phyloP scores from a whole-genome alignment of 2,113 vertebrate species.

The Psephotus haematonotus region DNA sequence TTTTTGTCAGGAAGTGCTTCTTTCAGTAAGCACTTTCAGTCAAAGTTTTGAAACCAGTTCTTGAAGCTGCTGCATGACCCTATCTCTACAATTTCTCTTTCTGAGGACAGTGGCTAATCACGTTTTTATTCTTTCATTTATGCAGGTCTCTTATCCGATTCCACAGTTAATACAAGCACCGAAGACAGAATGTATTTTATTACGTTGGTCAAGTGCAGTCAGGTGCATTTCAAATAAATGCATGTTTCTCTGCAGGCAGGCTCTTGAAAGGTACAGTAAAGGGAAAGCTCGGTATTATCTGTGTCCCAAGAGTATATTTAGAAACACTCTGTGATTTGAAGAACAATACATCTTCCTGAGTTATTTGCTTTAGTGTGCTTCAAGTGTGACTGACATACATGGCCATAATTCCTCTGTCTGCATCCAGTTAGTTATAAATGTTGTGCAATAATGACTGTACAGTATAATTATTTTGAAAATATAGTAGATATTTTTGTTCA shows the following conservation, averaged over 20 bases:
- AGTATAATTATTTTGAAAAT: not conserved
- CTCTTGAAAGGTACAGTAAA: slow-evolving; percentile 13
- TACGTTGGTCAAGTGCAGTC: slow-evolving; percentile 69
- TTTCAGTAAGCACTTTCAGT: not conserved
- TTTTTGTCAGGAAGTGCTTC: not conserved
- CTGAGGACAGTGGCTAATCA: not conserved
- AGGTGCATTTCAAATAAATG: slow-evolving; percentile 73
- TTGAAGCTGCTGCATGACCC: not conserved
- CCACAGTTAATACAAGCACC: slow-evolving; percentile 66
- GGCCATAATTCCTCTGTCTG: not conserved
- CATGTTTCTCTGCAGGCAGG: not conserved
- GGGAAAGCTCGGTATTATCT: not conserved
- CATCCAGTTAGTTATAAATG: not conserved
- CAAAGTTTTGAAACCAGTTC: not conserved
- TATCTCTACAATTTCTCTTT: not conserved
- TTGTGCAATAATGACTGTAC: not conserved
- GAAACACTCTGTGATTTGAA: not conserved
- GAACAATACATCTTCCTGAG: not conserved
- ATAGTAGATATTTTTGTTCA: not conserved
- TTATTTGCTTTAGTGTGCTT: not conserved
- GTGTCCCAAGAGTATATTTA: not conserved
- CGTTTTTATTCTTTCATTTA: not conserved
- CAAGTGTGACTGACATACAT: not conserved
- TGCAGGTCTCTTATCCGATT: slow-evolving; percentile 79
- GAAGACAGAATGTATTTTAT: slow-evolving; percentile 81